These are phyloP conservation scores for Stichodactyla helianthus DNA, from an alignment of 64 coral and sea anemone species.

Conservation along the genomic window DNA sequence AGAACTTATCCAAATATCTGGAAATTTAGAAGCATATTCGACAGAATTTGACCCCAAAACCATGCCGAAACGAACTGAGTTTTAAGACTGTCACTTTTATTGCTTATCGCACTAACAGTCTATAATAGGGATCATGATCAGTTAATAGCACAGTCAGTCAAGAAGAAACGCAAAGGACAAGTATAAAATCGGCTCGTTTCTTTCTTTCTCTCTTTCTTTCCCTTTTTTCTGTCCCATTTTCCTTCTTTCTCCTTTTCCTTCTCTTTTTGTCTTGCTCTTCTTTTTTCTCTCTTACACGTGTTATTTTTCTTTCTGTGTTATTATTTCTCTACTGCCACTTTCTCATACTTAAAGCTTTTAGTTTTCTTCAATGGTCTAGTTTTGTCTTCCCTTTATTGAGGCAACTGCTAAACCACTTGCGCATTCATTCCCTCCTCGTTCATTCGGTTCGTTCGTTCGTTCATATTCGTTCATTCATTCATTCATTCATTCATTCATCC, in stretches of 20 bases:
- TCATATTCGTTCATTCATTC: too few species aligned
- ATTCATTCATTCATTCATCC: too few species aligned
- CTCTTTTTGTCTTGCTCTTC: neutral
- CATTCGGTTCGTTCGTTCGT: too few species aligned
- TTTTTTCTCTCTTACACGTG: neutral
- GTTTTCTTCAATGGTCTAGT: neutral
- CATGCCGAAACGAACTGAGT: neutral
- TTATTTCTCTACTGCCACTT: neutral
- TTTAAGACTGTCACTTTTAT: neutral
- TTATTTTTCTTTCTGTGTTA: neutral
- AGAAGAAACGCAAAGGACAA: too few species aligned
- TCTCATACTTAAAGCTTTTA: neutral
- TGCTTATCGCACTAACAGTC: conserved; percentile 6
- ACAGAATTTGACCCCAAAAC: neutral
- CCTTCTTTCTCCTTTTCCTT: neutral
- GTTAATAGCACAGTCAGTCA: neutral
- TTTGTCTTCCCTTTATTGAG: neutral
- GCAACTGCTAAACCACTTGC: neutral
- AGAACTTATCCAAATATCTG: neutral
- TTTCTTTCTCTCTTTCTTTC: neutral
- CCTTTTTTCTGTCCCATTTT: neutral
- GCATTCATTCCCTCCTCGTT: neutral
- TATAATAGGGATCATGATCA: neutral
- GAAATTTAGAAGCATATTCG: neutral
- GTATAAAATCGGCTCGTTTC: neutral